Base-by-base conservation (phyloP, 1,140 invertebrate species). In the Pseudomyrmex dendroicus region DNA sequence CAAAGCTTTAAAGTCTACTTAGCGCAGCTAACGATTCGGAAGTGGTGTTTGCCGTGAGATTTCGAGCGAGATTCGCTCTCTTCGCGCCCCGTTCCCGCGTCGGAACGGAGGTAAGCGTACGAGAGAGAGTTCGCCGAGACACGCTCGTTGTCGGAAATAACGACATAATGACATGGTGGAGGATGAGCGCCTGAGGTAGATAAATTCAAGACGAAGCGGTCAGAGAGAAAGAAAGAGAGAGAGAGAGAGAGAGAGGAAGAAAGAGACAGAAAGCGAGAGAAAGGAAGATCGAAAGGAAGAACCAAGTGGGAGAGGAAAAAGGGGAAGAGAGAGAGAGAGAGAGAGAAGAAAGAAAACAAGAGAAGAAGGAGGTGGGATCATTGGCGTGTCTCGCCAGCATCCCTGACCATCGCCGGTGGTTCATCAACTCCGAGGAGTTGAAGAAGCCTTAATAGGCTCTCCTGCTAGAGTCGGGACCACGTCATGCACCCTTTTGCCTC, bases 61-160 rank as follows among this genome's bases (percentile, higher is more conserved):
- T 89, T 86, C 84, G 86, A 76, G 72, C 83, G 62, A 88, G 77
- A 88, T 72, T 74, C 72, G 83, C 87, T 35, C 35, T 35, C 35
- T 86, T 85, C 84, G 84, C 86, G 84, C 66, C 87, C 83, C 78
- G 67, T 85, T 80, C 73, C 80, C 82, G 62, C 46, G 73, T 86
- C 25, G 74, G 48, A 77, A 64, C 22, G 74, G 72, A 84, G 77
- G 76, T 62, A 72, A 84, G 80, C 84, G 87, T 83, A 87, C 80
- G 82, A 86, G 83, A 87, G 87, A 88, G 85, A 87, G 88, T 86
- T 89, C 85, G 86, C 72, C 91, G 89, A 92, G 92, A 93, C 92
- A 92, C 90, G 92, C 93, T 94, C 93, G 93, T 94, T 94, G 92
- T 93, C 92, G 92, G 92, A 91, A 94, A 93, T 93, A 94, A 94